Evolutionary conservation across 2,797 vertebrate species (phyloP).

Genomic region (Thalassophryne amazonica): DNA sequence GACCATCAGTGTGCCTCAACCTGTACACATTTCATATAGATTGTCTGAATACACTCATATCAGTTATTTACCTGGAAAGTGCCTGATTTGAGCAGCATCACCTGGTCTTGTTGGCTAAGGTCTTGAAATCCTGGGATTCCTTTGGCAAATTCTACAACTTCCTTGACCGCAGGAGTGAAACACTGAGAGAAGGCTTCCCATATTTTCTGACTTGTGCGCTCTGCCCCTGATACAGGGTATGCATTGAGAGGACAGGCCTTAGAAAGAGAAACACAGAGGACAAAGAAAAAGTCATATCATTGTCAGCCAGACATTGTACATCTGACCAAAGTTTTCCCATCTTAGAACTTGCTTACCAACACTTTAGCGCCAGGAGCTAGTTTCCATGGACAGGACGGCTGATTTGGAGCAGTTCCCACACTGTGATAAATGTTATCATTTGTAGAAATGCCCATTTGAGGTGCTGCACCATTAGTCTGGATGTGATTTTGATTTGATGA

Average conservation of each 20-base stretch:
- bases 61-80: constrained; percentile 86
- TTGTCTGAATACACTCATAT: no score
- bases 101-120: constrained; percentile 82
- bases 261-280: constrained; percentile 1
- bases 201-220: constrained; percentile 75
- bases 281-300: background rate
- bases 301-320: background rate
- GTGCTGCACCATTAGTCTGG: constrained; percentile 21
- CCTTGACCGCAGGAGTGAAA: constrained; percentile 83
- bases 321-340: background rate
- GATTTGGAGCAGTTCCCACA: constrained; percentile 38
- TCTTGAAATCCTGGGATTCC: constrained; percentile 83
- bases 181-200: constrained; percentile 85
- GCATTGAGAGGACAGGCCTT: constrained; percentile 83
- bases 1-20: no score
- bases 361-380: constrained; percentile 76
- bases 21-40: no score
- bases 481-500: constrained; percentile 67
- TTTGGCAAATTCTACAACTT: constrained; percentile 84
- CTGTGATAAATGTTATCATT: constrained; percentile 51
- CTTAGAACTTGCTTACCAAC: constrained; percentile 74
- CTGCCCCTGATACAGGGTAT: constrained; percentile 73
- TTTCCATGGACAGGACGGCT: constrained; percentile 75
- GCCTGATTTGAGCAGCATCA: constrained; percentile 83
- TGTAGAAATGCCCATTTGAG: constrained; percentile 38